Conservation (phyloP, 2,888 invertebrate species). For the Helicoverpa assulta region DNA sequence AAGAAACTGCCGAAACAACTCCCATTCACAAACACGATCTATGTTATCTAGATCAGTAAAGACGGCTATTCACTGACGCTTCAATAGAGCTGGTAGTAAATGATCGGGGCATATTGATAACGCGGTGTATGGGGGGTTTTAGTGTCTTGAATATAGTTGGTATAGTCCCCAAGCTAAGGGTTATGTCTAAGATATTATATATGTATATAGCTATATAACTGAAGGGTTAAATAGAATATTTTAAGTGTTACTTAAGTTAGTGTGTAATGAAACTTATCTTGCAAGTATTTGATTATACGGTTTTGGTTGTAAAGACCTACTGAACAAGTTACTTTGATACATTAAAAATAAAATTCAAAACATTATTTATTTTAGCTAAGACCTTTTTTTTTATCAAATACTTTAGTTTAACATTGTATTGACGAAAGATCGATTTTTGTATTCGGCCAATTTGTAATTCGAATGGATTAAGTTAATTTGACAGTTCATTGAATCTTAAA, state of each 20-base stretch:
- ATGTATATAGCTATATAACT: constrained; percentile 13
- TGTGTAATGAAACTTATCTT: too few species aligned
- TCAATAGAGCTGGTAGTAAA: constrained; percentile 50
- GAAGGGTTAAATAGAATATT: neutral
- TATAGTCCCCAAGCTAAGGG: constrained; percentile 25
- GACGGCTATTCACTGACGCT: constrained; percentile 42
- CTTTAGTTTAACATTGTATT: too few species aligned
- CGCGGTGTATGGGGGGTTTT: constrained; percentile 44
- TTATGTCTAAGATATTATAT: constrained; percentile 30
- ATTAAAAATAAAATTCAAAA: too few species aligned
- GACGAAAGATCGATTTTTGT: too few species aligned
- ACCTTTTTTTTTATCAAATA: too few species aligned
- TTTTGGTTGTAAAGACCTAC: too few species aligned
- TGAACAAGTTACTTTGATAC: too few species aligned
- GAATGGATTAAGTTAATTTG: too few species aligned
- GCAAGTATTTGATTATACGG: too few species aligned
- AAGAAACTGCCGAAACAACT: constrained; percentile 10
- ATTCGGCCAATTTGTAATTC: too few species aligned
- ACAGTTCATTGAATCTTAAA: too few species aligned
- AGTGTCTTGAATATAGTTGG: constrained; percentile 16
- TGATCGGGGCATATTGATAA: constrained; percentile 56
- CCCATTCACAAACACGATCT: constrained; percentile 26
- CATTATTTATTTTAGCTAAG: too few species aligned
- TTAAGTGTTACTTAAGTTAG: neutral
- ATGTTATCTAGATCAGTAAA: constrained; percentile 47